Evolutionary conservation across 2,888 invertebrate genomes (phyloP).

Genomic region (Agonopterix alstromeriana): DNA sequence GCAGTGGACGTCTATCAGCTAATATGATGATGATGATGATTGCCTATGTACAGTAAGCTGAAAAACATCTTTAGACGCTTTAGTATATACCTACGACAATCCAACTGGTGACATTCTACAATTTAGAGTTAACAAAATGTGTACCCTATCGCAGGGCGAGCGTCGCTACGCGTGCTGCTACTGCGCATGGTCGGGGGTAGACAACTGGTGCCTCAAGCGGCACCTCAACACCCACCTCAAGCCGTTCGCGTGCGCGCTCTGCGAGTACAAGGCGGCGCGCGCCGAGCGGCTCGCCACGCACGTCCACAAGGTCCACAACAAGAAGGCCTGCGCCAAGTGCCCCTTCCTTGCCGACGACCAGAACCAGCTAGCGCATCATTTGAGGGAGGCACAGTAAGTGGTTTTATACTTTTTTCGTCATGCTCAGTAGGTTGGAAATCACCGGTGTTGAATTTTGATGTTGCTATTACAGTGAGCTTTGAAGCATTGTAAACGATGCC

Average conservation of each 20-base stretch:
- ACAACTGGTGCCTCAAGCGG: conserved; percentile 95
- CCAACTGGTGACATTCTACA: no score
- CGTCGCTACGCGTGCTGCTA: conserved; percentile 91
- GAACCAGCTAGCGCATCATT: conserved; percentile 86
- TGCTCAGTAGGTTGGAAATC: no score
- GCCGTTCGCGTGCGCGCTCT: conserved; percentile 92
- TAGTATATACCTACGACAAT: no score
- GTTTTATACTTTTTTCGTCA: background rate
- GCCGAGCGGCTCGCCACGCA: conserved; percentile 93
- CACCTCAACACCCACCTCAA: conserved; percentile 95
- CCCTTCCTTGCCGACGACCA: conserved; percentile 91
- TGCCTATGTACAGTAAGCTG: no score
- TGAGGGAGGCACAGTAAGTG: conserved; percentile 86
- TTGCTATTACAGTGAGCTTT: no score
- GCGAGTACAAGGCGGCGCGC: conserved; percentile 95
- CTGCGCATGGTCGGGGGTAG: conserved; percentile 94
- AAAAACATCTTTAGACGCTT: no score
- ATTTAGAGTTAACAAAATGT: background rate
- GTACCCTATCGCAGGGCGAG: conserved; percentile 66
- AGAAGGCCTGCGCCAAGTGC: conserved; percentile 92
- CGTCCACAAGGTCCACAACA: conserved; percentile 94
- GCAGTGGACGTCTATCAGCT: no score
- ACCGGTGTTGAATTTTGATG: no score
- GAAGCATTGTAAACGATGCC: no score
- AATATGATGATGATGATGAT: no score